These are phyloP conservation scores for Drosophila heteroneura DNA, from an alignment of 2,888 invertebrate species.

Conservation along the genomic window DNA sequence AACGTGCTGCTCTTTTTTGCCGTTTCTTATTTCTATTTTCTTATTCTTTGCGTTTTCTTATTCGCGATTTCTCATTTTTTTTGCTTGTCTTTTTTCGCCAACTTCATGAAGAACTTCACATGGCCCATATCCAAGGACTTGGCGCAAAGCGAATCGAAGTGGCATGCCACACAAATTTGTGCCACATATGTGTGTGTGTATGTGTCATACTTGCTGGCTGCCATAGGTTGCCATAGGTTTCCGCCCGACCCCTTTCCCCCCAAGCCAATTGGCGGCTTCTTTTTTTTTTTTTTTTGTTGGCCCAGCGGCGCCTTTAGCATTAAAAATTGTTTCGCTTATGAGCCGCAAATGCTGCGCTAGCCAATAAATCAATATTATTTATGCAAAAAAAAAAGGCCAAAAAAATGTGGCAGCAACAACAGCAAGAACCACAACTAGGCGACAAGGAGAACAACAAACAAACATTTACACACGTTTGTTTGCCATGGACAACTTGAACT, in stretches of 20 bases:
- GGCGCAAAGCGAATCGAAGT: constrained; percentile 37
- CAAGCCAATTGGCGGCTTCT: constrained; percentile 12
- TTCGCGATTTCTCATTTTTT: not conserved
- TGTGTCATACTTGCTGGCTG: constrained; percentile 67
- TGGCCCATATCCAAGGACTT: constrained; percentile 36
- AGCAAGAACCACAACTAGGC: constrained; percentile 28
- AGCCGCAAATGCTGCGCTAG: constrained; percentile 75
- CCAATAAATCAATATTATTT: constrained; percentile 82
- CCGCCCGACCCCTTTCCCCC: not conserved
- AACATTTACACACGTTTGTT: constrained; percentile 57
- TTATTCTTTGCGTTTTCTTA: not conserved
- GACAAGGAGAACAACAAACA: constrained; percentile 45
- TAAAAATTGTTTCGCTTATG: constrained; percentile 73
- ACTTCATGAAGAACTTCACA: constrained; percentile 17
- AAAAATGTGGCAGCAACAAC: constrained; percentile 23
- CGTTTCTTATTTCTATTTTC: not conserved
- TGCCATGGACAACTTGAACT: constrained; percentile 69
- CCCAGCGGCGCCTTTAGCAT: constrained; percentile 61
- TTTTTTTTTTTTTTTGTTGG: constrained; percentile 14
- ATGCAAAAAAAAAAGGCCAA: constrained; percentile 63
- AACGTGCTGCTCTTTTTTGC: not conserved
- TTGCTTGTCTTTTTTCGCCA: not conserved
- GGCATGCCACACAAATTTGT: constrained; percentile 52
- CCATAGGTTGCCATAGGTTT: constrained; percentile 48
- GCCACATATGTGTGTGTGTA: constrained; percentile 66